Percentiles rank a stretch among this genome's conserved stretches.
Conservation (phyloP, 2,888 invertebrate species). For the Meteorus colon region DNA sequence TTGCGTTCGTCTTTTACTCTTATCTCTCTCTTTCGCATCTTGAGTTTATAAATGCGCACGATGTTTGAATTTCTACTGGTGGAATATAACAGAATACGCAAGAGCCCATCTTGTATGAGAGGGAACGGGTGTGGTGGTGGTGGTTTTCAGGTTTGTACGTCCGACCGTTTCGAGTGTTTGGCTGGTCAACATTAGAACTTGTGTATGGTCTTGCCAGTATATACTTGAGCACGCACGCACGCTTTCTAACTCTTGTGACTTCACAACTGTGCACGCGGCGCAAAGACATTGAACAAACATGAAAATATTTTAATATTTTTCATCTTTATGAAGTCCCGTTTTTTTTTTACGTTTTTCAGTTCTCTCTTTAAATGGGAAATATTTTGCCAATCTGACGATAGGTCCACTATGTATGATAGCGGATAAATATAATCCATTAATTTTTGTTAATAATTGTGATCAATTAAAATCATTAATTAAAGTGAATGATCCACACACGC, state of each 20-base stretch:
- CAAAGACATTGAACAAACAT: neutral
- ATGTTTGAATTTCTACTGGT: neutral
- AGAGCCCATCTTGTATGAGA: neutral
- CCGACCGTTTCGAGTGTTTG: constrained; percentile 37
- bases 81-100: neutral
- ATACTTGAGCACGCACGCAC: constrained; percentile 27
- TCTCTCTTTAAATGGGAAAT: neutral
- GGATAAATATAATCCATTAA: constrained; percentile 10
- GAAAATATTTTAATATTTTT: neutral
- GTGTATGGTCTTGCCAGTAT: constrained; percentile 17
- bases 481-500: neutral
- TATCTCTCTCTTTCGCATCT: neutral
- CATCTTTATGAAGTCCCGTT: neutral
- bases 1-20: neutral
- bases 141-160: constrained; percentile 1
- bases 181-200: constrained; percentile 41
- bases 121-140: neutral
- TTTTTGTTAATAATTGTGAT: constrained; percentile 22
- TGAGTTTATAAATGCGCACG: neutral
- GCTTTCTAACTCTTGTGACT: constrained; percentile 39
- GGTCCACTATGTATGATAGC: neutral
- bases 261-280: constrained; percentile 4
- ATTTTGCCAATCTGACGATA: too few species aligned
- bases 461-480: constrained; percentile 35
- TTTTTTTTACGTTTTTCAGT: neutral